Base-by-base conservation (phyloP, 92 coral and sea anemone genomes). In the Epizoanthus illoricatus region DNA sequence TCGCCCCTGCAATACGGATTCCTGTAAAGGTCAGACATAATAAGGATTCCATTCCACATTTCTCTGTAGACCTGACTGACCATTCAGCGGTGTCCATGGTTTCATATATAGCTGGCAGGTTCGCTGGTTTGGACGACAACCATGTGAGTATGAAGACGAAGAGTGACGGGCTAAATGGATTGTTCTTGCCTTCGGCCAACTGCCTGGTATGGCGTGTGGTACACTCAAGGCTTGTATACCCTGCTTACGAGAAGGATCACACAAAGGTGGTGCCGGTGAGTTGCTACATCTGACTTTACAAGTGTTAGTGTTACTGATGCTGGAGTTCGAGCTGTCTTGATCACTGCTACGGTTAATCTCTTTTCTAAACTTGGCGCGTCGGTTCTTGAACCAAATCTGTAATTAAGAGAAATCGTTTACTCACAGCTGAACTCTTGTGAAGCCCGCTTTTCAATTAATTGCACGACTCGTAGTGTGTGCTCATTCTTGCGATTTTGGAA, bases 301-400 rank as follows among this genome's bases (percentile, higher is more conserved):
- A 36, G 41, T 20, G 20, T 3, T 68, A 78, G 19, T 12, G 71
- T 63, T 45, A 12, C 39, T 23, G 56, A 52, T 52, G 2, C 13
- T 52, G 56, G 56, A 52, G 56, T 2, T 52, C 3, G 56, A 52
- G 56, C 12, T 12, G 56, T 45, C 65, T 58, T 45, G 55, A 42
- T 78, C 45, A 45, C 4, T 17, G 47, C 71, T 28, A n/a, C 71
- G n/a, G 12, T 69, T 13, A 12, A 70, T 20, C 4, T 43, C 66
- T 42, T 78, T 78, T 43, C 82, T 63, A 19, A 78, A 78, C 59
- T 78, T 78, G 41, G 82, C 82, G 10, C 82, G 82, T 42, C 82
- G 24, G 82, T 78, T 78, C 57, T 78, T 78, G 62, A 78, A 78
- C 82, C 82, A 78, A 20, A 78, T 78, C 82, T 78, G 39, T 0